phyloP scores from a whole-genome alignment of 2,797 vertebrate species.

The Allobates femoralis region DNA sequence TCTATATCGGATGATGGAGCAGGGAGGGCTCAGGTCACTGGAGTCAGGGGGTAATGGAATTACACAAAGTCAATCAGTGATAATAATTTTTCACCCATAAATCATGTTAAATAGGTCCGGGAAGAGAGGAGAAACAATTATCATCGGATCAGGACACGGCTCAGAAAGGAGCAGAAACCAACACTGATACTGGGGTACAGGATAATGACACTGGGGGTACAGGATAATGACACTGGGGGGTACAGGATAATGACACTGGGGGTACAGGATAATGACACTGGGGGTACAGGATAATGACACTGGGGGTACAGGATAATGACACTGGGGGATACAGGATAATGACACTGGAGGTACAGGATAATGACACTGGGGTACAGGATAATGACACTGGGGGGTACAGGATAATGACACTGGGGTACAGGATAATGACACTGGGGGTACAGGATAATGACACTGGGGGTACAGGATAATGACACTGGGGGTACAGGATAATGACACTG shows the following conservation, averaged over 20 bases:
- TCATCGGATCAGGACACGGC: neutral
- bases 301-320: neutral
- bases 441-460: neutral
- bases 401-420: neutral
- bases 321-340: neutral
- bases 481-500: neutral
- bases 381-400: too few species aligned
- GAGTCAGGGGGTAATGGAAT: slow-evolving; percentile 52
- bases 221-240: neutral
- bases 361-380: neutral
- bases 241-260: neutral
- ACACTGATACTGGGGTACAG: neutral
- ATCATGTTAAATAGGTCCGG: slow-evolving; percentile 46
- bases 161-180: neutral
- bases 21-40: slow-evolving; percentile 20
- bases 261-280: neutral
- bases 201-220: neutral
- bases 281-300: neutral
- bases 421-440: neutral
- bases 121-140: slow-evolving; percentile 28
- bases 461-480: neutral
- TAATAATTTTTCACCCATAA: slow-evolving; percentile 51
- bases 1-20: neutral
- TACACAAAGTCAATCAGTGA: slow-evolving; percentile 45
- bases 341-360: neutral